Evolutionary conservation across 2,113 vertebrate genomes (phyloP).

Genomic region (Antechinus flavipes): DNA sequence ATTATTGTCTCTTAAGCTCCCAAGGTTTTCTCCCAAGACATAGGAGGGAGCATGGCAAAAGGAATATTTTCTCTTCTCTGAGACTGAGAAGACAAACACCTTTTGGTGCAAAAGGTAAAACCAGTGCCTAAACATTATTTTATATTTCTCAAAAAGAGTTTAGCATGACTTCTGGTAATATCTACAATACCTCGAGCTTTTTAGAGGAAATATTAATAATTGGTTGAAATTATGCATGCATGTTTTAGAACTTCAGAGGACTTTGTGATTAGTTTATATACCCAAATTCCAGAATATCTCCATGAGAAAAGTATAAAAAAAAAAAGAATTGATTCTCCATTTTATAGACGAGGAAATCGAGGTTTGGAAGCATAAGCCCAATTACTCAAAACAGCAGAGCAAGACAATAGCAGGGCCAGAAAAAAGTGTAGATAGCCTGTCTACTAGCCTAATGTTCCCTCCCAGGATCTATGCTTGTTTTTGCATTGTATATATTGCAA

Average conservation of each 20-base stretch:
- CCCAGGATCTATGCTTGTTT: background rate
- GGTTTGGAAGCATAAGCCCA: background rate
- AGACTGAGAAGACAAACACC: background rate
- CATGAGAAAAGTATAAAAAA: background rate
- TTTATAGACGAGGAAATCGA: background rate
- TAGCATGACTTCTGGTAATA: background rate
- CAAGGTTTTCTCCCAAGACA: background rate
- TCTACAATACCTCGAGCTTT: background rate
- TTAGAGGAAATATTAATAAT: background rate
- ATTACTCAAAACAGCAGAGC: background rate
- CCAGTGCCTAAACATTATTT: background rate
- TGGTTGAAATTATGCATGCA: background rate
- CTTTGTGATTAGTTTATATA: background rate
- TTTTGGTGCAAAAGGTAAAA: background rate
- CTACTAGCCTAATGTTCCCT: background rate
- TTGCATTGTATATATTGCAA: background rate
- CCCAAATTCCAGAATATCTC: background rate
- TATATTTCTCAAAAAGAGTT: background rate
- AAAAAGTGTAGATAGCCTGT: background rate
- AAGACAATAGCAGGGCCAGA: background rate
- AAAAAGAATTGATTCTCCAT: background rate
- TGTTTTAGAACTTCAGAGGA: background rate
- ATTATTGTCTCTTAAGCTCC: background rate
- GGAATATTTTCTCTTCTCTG: background rate
- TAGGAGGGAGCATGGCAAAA: background rate